phyloP scores from a whole-genome alignment of 2,888 invertebrate genomes.

The Hanleya hanleyi region DNA sequence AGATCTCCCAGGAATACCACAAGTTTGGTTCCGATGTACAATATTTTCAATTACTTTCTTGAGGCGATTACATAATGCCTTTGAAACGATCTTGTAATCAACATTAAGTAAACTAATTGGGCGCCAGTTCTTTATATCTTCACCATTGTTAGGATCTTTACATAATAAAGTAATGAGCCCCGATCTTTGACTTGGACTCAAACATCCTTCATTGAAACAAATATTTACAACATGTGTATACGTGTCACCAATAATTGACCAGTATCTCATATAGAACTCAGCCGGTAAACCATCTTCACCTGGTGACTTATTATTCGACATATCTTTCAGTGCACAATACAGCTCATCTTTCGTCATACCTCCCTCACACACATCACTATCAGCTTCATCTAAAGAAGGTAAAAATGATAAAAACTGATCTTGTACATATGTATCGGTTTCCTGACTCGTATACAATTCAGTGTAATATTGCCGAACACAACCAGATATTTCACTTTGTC shows the following conservation, averaged over 20 bases:
- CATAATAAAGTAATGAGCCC: neutral
- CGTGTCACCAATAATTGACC: neutral
- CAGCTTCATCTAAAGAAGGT: neutral
- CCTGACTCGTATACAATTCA: neutral
- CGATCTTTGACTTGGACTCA: too few relatives aligned
- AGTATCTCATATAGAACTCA: neutral
- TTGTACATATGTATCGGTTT: neutral
- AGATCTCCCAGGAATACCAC: neutral
- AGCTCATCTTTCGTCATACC: neutral
- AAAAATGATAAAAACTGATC: neutral
- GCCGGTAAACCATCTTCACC: neutral
- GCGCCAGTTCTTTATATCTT: neutral
- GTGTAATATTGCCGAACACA: neutral
- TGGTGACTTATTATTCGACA: neutral
- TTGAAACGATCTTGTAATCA: neutral
- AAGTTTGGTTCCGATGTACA: neutral
- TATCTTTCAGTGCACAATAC: neutral
- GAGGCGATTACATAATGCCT: neutral
- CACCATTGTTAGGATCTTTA: neutral
- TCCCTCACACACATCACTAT: neutral
- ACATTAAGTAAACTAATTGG: too few relatives aligned
- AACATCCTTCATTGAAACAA: too few relatives aligned
- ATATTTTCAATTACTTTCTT: neutral
- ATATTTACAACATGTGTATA: neutral
- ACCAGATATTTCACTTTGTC: neutral